Evolutionary conservation across 2,797 vertebrate species (phyloP).

Genomic region (Anisognathus igniventris): DNA sequence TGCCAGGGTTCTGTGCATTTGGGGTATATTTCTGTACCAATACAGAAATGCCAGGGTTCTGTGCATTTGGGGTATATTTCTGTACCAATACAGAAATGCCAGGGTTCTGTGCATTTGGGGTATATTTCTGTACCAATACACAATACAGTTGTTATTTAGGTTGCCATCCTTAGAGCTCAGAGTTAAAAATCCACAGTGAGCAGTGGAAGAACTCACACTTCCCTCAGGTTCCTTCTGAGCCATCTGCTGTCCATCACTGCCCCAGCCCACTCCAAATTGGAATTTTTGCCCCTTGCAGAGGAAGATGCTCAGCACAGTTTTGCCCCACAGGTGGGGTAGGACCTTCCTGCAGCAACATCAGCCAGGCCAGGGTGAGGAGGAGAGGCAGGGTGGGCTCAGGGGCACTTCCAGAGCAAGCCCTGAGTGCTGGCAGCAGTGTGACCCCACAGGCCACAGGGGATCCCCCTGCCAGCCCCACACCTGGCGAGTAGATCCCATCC

Average conservation of each 20-base stretch:
- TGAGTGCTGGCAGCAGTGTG: background rate
- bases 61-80: no score
- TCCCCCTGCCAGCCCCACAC: background rate
- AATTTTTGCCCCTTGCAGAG: background rate
- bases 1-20: no score
- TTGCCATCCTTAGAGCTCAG: background rate
- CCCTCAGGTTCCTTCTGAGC: background rate
- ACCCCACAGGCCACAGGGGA: background rate
- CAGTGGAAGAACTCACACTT: background rate
- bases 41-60: no score
- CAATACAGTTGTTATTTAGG: background rate
- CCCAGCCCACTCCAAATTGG: fast-evolving
- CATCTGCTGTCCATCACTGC: background rate
- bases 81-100: no score
- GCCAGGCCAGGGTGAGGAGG: background rate
- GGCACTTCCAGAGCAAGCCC: background rate
- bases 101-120: no score
- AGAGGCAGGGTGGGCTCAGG: background rate
- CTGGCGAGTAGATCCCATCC: background rate
- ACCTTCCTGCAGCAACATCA: background rate
- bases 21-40: no score
- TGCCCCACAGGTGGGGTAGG: background rate
- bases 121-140: no score
- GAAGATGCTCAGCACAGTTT: background rate
- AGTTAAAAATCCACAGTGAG: background rate